A percentile compares a stretch with the other conserved stretches of the same genome.
These are phyloP conservation scores for Mohoua ochrocephala DNA, from an alignment of 2,113 vertebrate genomes.

Conservation along the genomic window DNA sequence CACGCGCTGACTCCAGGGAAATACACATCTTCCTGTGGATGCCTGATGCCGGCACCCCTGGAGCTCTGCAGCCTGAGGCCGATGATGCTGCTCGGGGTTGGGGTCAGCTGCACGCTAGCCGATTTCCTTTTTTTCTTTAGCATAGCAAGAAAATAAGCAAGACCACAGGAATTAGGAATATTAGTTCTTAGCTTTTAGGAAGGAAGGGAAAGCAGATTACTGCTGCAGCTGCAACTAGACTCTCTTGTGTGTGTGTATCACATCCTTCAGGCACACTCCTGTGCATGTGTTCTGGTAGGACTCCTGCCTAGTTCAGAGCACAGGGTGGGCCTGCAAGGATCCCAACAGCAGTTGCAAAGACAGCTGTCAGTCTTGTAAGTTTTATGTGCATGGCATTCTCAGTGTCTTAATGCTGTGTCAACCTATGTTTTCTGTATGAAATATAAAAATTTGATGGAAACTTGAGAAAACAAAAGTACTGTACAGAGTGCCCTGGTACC, in stretches of 20 bases:
- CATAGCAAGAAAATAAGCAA: background rate
- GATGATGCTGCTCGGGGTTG: background rate
- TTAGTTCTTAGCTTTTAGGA: background rate
- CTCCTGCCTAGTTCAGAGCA: background rate
- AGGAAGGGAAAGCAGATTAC: background rate
- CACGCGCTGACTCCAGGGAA: background rate
- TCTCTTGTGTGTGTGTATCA: background rate
- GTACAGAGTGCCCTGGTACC: fast-evolving
- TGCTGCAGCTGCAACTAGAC: background rate
- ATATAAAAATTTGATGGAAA: background rate
- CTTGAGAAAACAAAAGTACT: background rate
- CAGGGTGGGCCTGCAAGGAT: background rate
- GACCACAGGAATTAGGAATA: background rate
- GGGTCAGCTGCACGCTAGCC: background rate
- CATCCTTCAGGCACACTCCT: background rate
- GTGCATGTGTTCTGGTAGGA: background rate
- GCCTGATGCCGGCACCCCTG: background rate
- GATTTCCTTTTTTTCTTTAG: background rate
- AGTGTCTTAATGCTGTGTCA: background rate
- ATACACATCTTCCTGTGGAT: background rate
- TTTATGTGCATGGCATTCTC: background rate
- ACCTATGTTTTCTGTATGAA: background rate
- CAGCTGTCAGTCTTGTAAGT: background rate
- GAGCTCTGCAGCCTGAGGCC: background rate
- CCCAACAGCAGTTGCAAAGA: background rate